Percentiles rank a stretch among this genome's conserved stretches.
Evolutionary conservation across 2,888 invertebrate genomes (phyloP).

Genomic region (Leptarthrus brevirostris): DNA sequence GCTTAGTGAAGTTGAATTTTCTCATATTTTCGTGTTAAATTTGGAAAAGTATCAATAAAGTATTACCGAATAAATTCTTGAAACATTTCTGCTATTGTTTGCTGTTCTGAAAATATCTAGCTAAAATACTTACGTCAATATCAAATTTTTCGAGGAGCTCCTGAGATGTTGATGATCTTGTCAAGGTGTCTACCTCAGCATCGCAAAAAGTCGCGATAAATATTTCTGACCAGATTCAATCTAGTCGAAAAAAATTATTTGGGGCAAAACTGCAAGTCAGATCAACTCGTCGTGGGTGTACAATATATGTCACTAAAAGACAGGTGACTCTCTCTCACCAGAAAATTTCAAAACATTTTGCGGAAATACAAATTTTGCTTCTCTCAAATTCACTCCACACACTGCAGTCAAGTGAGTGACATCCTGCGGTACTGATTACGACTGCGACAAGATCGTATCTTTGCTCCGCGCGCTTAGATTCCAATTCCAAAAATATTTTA

Average conservation of each 20-base stretch:
- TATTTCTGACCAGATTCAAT: background rate
- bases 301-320: background rate
- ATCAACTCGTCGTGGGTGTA: background rate
- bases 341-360: background rate
- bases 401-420: conserved; percentile 5
- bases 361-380: background rate
- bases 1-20: no score
- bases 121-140: conserved; percentile 41
- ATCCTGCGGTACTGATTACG: background rate
- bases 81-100: background rate
- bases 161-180: conserved; percentile 4
- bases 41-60: no score
- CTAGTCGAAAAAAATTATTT: background rate
- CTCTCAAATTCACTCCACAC: background rate
- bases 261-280: background rate
- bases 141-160: conserved; percentile 13
- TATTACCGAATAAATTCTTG: no score
- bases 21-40: no score
- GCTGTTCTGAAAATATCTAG: conserved; percentile 29
- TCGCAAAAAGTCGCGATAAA: background rate
- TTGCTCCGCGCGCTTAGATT: background rate
- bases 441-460: background rate
- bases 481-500: conserved; percentile 42
- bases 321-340: background rate
- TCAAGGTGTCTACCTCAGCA: background rate